Evolutionary conservation across 2,113 vertebrate genomes (phyloP).

Genomic region (Leuciscus idus): DNA sequence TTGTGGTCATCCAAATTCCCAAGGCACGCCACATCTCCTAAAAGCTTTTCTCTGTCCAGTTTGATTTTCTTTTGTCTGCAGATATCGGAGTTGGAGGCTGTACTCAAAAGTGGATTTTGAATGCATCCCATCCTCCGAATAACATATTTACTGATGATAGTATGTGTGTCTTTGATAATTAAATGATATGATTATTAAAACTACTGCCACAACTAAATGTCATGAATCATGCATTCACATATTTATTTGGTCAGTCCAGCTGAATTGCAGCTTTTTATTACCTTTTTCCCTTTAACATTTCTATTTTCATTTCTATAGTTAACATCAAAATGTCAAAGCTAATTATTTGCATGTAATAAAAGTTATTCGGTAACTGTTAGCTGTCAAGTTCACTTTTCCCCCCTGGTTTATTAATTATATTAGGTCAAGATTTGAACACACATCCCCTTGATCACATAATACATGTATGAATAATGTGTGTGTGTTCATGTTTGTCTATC

Average conservation of each 20-base stretch:
- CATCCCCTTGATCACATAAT: no score
- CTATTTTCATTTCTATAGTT: no score
- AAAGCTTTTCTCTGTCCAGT: conserved; percentile 52
- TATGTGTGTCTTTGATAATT: neutral
- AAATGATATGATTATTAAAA: neutral
- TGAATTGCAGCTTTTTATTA: no score
- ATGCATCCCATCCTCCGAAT: neutral
- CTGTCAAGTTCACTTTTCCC: neutral
- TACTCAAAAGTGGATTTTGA: neutral
- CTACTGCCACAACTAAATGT: neutral
- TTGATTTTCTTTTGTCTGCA: conserved; percentile 50
- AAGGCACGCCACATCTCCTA: conserved; percentile 43
- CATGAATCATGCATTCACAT: neutral
- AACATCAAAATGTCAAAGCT: no score
- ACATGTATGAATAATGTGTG: no score
- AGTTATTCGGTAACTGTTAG: no score
- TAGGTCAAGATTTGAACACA: no score
- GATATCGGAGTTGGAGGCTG: neutral
- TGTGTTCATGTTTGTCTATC: no score
- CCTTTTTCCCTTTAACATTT: no score
- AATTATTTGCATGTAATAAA: no score
- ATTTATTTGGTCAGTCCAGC: no score
- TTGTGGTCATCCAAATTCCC: conserved; percentile 23
- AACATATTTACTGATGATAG: neutral
- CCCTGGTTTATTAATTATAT: neutral